Conservation (phyloP, 2,113 vertebrate genomes). For the Percopsis transmontana region DNA sequence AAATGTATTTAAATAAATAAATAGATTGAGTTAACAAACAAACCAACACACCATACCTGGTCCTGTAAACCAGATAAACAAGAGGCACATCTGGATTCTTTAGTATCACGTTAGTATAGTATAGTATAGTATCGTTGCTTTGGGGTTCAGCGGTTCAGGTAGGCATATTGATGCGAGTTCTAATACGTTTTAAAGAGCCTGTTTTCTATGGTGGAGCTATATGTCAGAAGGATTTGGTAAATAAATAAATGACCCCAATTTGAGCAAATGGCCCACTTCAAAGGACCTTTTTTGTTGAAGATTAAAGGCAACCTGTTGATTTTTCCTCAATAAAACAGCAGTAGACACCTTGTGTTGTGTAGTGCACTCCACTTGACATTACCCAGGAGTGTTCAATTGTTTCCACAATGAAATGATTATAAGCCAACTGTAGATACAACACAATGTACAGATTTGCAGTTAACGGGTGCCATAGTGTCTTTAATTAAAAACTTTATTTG, state of each 20-base stretch:
- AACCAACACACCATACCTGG: no score
- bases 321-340: constrained; percentile 35
- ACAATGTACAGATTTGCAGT: neutral
- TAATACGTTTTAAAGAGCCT: constrained; percentile 38
- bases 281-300: constrained; percentile 1
- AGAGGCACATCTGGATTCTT: no score
- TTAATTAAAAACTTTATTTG: no score
- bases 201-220: constrained; percentile 12
- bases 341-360: constrained; percentile 35
- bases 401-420: constrained; percentile 19
- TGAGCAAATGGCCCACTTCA: constrained; percentile 25
- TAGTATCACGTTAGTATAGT: no score
- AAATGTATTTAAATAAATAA: no score
- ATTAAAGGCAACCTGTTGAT: constrained; percentile 1
- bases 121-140: no score
- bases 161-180: constrained; percentile 10
- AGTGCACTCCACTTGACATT: constrained; percentile 54
- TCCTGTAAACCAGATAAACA: no score
- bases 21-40: no score
- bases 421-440: constrained; percentile 30
- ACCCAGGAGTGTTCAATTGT: constrained; percentile 42
- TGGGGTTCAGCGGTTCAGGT: no score
- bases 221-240: constrained; percentile 35
- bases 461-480: neutral
- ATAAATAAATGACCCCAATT: constrained; percentile 9